Evolutionary conservation across 1,140 invertebrate species (phyloP), one percentile per base, ranked within the genome.

Genomic region (Orussus abietinus): DNA sequence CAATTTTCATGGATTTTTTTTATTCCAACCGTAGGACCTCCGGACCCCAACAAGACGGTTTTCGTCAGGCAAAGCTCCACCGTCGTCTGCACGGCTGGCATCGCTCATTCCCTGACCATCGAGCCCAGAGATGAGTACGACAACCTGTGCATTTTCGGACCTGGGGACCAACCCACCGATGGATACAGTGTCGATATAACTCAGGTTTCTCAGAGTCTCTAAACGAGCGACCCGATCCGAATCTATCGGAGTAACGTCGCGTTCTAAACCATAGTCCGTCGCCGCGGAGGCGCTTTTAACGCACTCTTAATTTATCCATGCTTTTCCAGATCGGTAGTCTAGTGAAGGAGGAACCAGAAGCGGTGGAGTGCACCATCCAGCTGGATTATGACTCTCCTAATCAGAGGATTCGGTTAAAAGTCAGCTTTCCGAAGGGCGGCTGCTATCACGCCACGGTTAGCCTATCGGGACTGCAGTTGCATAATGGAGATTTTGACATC

Each of bases 401-500:
- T 55, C 80, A 80, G 55, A 73, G 81, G 48, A 76, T 88, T 33
- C 78, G 75, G 15, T 72, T 86, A 43, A 78, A 82, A 60, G 76
- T 88, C 19, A 80, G 77, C 38, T 82, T 88, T 58, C 72, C 80
- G 3, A 76, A 76, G 50, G 81, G 82, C 41, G 89, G 87, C 15
- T 88, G 89, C 60, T 90, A 85, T 68, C 81, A 85, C 53, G 88
- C 89, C n/a, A 81, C 81, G 35, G 84, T 95, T 13, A 84, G 80
- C 49, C 90, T 91, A 62, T 78, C 82, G 30, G 82, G 84, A 29
- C 75, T 83, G 41, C 81, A 86, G 53, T 70, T 96, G 49, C 86
- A 88, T 53, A 93, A 94, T 70, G 92, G 91, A 10, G 86, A 92
- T 63, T 95, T 95, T 62, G 88, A 93, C 68, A 91, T 93, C 58